Percentiles rank a stretch among this genome's conserved stretches.
Conservation (phyloP, 2,888 invertebrate species). For the Plagiodera versicolora region DNA sequence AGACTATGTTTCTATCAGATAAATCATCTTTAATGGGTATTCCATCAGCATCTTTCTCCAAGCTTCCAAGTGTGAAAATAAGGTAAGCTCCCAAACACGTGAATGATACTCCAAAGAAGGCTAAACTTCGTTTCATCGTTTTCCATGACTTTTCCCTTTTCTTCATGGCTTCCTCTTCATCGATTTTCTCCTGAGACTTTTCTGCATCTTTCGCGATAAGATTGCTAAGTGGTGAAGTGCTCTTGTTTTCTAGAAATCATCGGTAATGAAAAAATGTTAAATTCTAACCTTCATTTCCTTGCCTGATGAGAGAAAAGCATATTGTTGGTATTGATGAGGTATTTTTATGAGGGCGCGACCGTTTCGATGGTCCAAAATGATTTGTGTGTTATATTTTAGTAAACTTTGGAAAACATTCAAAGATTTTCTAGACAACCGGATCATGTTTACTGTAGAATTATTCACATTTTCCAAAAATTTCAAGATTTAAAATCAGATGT, state of each 20-base stretch:
- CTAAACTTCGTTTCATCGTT: constrained; percentile 49
- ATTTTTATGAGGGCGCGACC: constrained; percentile 29
- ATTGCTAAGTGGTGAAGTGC: constrained; percentile 38
- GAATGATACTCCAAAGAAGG: constrained; percentile 63
- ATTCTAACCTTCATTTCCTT: constrained; percentile 25
- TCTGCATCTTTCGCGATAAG: constrained; percentile 38
- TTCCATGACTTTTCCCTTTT: constrained; percentile 47
- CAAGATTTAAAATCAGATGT: too few relatives aligned
- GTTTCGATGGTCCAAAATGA: constrained; percentile 27
- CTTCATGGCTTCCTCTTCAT: constrained; percentile 43
- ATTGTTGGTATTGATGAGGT: constrained; percentile 27
- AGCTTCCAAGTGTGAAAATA: constrained; percentile 73
- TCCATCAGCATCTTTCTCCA: constrained; percentile 73
- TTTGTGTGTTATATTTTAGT: constrained; percentile 31
- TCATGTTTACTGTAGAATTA: constrained; percentile 28
- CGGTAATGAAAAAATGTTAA: neutral
- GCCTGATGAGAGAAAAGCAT: constrained; percentile 23
- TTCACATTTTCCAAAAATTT: neutral
- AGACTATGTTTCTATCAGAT: constrained; percentile 64
- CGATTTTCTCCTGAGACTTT: constrained; percentile 29
- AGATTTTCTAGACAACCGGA: constrained; percentile 33
- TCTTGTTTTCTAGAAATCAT: constrained; percentile 24
- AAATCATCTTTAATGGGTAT: constrained; percentile 75
- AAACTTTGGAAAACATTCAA: constrained; percentile 30
- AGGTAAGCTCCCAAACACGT: constrained; percentile 63